Evolutionary conservation across 1,140 invertebrate species (phyloP), one percentile per base, ranked within the genome.

Genomic region (Steinernema khuongi): DNA sequence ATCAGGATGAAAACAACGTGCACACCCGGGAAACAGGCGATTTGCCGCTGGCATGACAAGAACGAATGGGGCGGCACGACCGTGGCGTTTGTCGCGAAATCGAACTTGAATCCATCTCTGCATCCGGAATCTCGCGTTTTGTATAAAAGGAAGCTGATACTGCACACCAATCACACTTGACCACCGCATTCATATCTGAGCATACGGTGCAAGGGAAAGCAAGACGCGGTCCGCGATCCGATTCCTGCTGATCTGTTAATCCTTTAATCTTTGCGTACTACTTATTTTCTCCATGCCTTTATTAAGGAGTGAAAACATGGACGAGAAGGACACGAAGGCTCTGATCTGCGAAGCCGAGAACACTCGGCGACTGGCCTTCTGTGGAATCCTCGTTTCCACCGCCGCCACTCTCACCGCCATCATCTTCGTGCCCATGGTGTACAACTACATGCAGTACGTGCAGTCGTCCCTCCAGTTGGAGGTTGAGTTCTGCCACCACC

Each of bases 361-460:
- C 50, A 60, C 50, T 11, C 50, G 50, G 19, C 11, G 50, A 26
- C 50, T 60, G 14, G 50, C 50, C 19, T 60, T 60, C 19, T 60
- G 14, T 22, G 50, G 50, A 26, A 60, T 60, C 22, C 50, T 60
- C 19, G 50, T 60, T 22, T 60, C 50, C 19, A 60, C 50, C 7
- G 50, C 50, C 4, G 50, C 50, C 19, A 60, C 50, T 17, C 50
- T 60, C 50, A 60, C 50, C 50, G 50, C 50, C 19, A 60, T 60
- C 4, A 60, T 60, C 26, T 60, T 60, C 50, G 50, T 60, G 4
- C 50, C 50, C 4, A 60, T 60, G 50, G 50, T 60, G 26, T 60
- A 60, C 50, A 60, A 60, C 50, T 60, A 60, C 50, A 60, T 60
- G 50, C 50, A 60, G 50, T 60, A 60, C 19, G 50, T 60, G 7